A percentile compares a stretch with the other conserved stretches of the same genome.
phyloP scores from a whole-genome alignment of 2,113 vertebrate genomes.

The Syngnathus scovelli region DNA sequence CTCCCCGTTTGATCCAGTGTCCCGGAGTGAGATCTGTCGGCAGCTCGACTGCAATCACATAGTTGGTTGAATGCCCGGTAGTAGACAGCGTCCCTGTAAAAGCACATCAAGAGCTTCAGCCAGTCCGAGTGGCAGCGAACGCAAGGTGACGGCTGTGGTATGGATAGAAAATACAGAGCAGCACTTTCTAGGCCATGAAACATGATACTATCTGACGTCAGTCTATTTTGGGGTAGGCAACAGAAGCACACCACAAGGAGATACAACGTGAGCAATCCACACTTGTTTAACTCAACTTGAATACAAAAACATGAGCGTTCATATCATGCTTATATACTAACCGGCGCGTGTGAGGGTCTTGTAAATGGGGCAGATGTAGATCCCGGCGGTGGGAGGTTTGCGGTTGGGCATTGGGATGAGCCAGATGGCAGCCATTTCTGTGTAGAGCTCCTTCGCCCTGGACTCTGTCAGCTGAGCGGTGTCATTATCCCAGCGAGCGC shows the following conservation, averaged over 20 bases:
- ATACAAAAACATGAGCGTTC: neutral
- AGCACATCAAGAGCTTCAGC: slow-evolving; percentile 16
- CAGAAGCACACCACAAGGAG: slow-evolving; percentile 44
- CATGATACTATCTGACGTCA: slow-evolving; percentile 45
- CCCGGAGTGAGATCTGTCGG: slow-evolving; percentile 69
- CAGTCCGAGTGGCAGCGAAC: neutral
- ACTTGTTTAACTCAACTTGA: neutral
- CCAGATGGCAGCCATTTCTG: slow-evolving; percentile 84
- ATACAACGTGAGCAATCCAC: slow-evolving; percentile 8
- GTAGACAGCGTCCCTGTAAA: slow-evolving; percentile 80
- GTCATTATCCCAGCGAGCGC: slow-evolving; percentile 76
- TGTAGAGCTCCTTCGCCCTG: slow-evolving; percentile 82
- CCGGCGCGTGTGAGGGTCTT: slow-evolving; percentile 87
- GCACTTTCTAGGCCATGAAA: slow-evolving; percentile 58
- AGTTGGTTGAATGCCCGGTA: slow-evolving; percentile 87
- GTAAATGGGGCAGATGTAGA: slow-evolving; percentile 88
- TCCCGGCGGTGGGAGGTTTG: slow-evolving; percentile 56
- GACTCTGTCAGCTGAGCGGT: slow-evolving; percentile 69
- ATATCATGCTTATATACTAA: slow-evolving; percentile 32
- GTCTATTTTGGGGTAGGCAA: slow-evolving; percentile 60
- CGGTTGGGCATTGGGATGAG: slow-evolving; percentile 74
- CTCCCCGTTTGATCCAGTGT: slow-evolving; percentile 88
- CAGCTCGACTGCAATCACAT: slow-evolving; percentile 82
- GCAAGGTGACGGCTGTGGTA: slow-evolving; percentile 24
- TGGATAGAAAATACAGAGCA: slow-evolving; percentile 53